phyloP scores from a whole-genome alignment of 1,140 invertebrate species.

The Drosophila bocki region DNA sequence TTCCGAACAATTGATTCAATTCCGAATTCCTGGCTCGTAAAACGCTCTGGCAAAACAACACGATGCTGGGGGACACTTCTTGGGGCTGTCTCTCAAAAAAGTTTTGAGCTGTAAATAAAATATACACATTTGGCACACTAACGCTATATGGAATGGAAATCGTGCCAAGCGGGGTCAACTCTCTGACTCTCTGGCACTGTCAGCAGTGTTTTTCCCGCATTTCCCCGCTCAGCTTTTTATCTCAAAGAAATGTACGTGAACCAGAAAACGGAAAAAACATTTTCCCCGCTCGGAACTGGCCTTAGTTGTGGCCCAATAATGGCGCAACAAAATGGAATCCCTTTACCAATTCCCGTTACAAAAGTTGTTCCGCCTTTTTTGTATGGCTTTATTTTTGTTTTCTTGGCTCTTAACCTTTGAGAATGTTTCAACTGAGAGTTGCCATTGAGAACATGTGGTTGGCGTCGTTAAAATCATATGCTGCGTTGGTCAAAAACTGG shows the following conservation, averaged over 20 bases:
- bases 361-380: conserved; percentile 15
- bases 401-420: conserved; percentile 32
- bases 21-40: conserved; percentile 40
- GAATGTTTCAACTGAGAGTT: conserved; percentile 29
- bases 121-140: conserved; percentile 50
- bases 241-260: conserved; percentile 27
- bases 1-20: conserved; percentile 39
- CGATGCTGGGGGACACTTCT: background rate
- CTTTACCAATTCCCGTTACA: conserved; percentile 30
- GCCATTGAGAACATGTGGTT: conserved; percentile 27
- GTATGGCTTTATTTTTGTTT: background rate
- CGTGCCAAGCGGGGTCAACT: conserved; percentile 44
- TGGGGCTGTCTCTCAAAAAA: conserved; percentile 35
- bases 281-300: conserved; percentile 22
- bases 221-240: background rate
- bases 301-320: conserved; percentile 45
- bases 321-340: conserved; percentile 22
- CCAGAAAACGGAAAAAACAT: conserved; percentile 45
- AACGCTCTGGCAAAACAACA: conserved; percentile 40
- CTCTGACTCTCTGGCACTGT: conserved; percentile 24
- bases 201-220: conserved; percentile 13
- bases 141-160: conserved; percentile 41
- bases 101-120: conserved; percentile 49
- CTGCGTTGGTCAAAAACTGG: conserved; percentile 67
- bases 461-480: conserved; percentile 76